Conservation (phyloP, 2,888 invertebrate genomes). For the Hirtodrosophila duncani region DNA sequence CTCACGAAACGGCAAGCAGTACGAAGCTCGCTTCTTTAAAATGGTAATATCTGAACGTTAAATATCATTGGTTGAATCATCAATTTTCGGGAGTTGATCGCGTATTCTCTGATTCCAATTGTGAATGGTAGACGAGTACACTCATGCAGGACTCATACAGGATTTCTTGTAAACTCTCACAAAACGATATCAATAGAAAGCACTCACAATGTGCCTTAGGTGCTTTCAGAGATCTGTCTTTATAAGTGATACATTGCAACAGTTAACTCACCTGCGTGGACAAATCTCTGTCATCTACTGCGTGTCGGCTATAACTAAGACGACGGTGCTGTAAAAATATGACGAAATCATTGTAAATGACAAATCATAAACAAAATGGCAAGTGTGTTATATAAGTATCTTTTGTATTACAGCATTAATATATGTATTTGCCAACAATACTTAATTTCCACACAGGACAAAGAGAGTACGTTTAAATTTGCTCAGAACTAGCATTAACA, state of each 20-base stretch:
- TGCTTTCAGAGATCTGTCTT: constrained; percentile 55
- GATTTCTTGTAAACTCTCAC: too few species aligned
- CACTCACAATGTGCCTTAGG: neutral
- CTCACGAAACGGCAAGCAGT: too few species aligned
- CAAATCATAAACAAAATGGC: constrained; percentile 20
- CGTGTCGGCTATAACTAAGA: constrained; percentile 93
- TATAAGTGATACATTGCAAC: constrained; percentile 1
- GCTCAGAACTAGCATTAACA: constrained; percentile 47
- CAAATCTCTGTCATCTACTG: constrained; percentile 92
- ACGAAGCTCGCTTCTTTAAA: too few species aligned
- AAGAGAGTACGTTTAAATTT: constrained; percentile 30
- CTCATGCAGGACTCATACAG: too few species aligned
- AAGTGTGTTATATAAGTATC: constrained; percentile 19
- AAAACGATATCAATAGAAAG: too few species aligned
- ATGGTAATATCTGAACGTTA: too few species aligned
- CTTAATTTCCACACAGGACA: constrained; percentile 23
- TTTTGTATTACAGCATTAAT: constrained; percentile 22
- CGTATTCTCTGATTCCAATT: too few species aligned
- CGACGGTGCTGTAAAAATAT: constrained; percentile 86
- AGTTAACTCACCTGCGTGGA: constrained; percentile 84
- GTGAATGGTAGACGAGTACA: too few species aligned
- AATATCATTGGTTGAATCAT: too few species aligned
- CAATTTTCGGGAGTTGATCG: too few species aligned
- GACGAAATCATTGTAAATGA: constrained; percentile 41
- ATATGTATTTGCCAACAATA: constrained; percentile 7